Conservation (phyloP, 2,888 invertebrate species). For the Clunio marinus region DNA sequence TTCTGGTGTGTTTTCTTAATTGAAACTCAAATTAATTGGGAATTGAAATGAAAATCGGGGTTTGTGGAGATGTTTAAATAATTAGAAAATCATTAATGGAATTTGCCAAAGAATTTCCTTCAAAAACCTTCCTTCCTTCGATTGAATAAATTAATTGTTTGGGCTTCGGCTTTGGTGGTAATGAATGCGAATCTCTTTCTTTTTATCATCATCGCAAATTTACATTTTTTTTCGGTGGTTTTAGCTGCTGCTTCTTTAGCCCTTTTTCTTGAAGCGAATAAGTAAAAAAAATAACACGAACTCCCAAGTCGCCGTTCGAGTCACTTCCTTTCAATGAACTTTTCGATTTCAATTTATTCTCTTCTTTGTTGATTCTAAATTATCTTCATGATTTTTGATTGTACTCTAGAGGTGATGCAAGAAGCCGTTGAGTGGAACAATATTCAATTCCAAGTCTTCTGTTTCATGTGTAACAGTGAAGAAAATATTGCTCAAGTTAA, state of each 20-base stretch:
- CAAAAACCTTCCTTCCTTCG: background rate
- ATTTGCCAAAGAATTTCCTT: too few relatives aligned
- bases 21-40: conserved; percentile 34
- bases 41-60: conserved; percentile 27
- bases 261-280: conserved; percentile 1
- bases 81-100: conserved; percentile 35
- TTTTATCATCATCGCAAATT: conserved; percentile 19
- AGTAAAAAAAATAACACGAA: conserved; percentile 18
- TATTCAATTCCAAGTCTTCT: background rate
- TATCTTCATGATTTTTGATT: too few relatives aligned
- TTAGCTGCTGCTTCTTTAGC: background rate
- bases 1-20: conserved; percentile 30
- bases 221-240: conserved; percentile 29
- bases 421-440: background rate
- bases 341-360: conserved; percentile 31
- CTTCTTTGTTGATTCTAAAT: conserved; percentile 1
- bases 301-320: conserved; percentile 29
- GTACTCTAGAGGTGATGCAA: background rate
- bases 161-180: conserved; percentile 24
- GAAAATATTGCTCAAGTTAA: background rate
- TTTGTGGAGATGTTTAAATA: conserved; percentile 34
- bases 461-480: too few relatives aligned
- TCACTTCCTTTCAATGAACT: conserved; percentile 32
- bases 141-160: conserved; percentile 38
- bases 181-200: conserved; percentile 16